phyloP scores from a whole-genome alignment of 2,797 vertebrate species.

The Setipinna tenuifilis region DNA sequence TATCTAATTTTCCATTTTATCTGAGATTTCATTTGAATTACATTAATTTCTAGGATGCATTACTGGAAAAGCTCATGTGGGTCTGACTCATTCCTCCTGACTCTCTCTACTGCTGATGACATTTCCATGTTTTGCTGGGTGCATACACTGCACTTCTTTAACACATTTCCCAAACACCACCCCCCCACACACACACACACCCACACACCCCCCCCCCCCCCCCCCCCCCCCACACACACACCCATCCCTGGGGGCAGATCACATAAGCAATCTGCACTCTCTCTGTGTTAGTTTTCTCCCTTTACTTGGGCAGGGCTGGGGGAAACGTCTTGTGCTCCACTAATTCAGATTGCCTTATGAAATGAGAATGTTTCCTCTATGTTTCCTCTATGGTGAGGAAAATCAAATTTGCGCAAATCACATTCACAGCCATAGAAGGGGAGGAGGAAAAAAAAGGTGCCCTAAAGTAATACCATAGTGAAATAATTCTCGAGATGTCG shows the following conservation, averaged over 20 bases:
- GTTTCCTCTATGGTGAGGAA: background rate
- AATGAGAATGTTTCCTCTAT: background rate
- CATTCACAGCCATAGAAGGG: background rate
- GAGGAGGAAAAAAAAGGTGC: background rate
- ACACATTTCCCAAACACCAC: background rate
- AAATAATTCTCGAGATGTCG: background rate
- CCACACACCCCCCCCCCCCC: too few species aligned
- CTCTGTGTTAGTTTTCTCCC: background rate
- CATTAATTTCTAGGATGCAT: background rate
- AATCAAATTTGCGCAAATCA: background rate
- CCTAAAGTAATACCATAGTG: background rate
- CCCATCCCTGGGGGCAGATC: too few species aligned
- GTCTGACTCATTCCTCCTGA: background rate
- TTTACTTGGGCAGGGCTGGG: background rate
- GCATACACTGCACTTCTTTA: background rate
- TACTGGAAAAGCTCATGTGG: background rate
- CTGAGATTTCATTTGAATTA: background rate
- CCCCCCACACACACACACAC: too few species aligned
- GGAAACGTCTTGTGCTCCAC: constrained; percentile 5
- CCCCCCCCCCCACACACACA: too few species aligned
- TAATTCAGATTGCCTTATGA: background rate
- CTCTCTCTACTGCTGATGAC: background rate
- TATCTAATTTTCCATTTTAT: too few species aligned
- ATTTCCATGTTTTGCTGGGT: background rate
- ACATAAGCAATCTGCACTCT: too few species aligned